These are phyloP conservation scores for Watsonalla cultraria DNA, from an alignment of 2,888 invertebrate genomes.

Conservation along the genomic window DNA sequence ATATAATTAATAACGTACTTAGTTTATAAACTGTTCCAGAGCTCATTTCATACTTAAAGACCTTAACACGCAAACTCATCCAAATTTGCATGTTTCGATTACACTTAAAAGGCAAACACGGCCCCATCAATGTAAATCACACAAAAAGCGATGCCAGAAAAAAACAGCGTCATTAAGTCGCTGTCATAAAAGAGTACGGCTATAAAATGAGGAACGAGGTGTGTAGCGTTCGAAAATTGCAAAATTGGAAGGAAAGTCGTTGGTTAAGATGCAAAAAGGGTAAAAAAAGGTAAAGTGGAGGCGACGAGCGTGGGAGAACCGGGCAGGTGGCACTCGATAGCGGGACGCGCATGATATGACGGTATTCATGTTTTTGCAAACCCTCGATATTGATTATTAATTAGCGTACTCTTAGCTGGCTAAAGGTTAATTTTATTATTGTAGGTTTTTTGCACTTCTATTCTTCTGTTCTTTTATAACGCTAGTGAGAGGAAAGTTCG, in stretches of 20 bases:
- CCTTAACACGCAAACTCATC: neutral
- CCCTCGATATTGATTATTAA: constrained; percentile 63
- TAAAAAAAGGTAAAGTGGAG: constrained; percentile 45
- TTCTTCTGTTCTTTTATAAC: neutral
- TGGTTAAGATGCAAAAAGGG: constrained; percentile 61
- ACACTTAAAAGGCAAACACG: neutral
- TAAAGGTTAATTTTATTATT: constrained; percentile 13
- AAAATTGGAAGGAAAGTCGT: constrained; percentile 71
- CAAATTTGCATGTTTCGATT: neutral
- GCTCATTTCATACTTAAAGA: no score
- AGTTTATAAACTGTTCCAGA: no score
- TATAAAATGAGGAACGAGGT: constrained; percentile 43
- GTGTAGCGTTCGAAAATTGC: constrained; percentile 49
- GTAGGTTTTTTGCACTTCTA: constrained; percentile 10
- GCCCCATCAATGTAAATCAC: constrained; percentile 2
- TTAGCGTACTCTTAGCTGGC: constrained; percentile 40
- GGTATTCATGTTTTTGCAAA: constrained; percentile 37
- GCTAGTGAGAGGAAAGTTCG: neutral
- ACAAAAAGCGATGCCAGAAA: constrained; percentile 12
- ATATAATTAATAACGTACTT: no score
- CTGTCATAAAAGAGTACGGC: constrained; percentile 21
- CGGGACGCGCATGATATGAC: constrained; percentile 36
- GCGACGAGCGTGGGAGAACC: constrained; percentile 67
- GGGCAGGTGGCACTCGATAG: constrained; percentile 56
- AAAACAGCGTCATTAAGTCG: constrained; percentile 15